Evolutionary conservation across 1,140 invertebrate species (phyloP), one percentile per base, ranked within the genome.

Genomic region (Choristoneura fumiferana): DNA sequence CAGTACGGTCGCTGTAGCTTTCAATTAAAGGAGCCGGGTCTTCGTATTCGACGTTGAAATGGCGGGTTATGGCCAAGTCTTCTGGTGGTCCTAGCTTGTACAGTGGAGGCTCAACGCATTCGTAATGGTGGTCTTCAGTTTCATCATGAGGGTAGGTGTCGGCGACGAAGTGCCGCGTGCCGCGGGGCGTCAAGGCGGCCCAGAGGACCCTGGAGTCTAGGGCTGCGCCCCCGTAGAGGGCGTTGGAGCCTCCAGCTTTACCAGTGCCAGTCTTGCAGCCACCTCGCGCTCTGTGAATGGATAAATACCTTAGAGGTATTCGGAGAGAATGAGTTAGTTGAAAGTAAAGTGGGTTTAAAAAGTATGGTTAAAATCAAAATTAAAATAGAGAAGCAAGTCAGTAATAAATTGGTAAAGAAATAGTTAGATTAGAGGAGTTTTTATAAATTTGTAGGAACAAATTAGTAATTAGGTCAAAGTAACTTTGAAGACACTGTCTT

Each of bases 151-250:
- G 91, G 71, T 92, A 92, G 4, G 89, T 91, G 75, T 93, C 92
- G 1, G 92, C 92, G 34, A 93, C 91, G 67, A 93, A 94, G 71
- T 94, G 92, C 54, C 91, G 91, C 0, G 95, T 95, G 13, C 95
- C 95, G 12, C 95, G 90, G 0, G 95, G 95, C 2, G 95, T 96
- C 5, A 96, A 84, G 0, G 95, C 95, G 0, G 95, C 95, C 95
- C 95, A 96, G 17, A 96, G 91, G 12, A 95, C 93, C n/a, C 94
- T 87, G 4, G 92, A 92, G 74, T 94, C 92, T 0, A 91, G 83
- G 4, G 82, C 86, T 3, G 86, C 80, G 36, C 85, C 84, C 2
- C 86, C 86, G 55, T 87, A 87, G 0, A 87, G 55, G 0, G 80
- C 81, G 43, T 84, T 86, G 12, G 84, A 84, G 9, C 82, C 84